Base-by-base conservation (phyloP, 2,888 invertebrate genomes). In the Gibbula magus region DNA sequence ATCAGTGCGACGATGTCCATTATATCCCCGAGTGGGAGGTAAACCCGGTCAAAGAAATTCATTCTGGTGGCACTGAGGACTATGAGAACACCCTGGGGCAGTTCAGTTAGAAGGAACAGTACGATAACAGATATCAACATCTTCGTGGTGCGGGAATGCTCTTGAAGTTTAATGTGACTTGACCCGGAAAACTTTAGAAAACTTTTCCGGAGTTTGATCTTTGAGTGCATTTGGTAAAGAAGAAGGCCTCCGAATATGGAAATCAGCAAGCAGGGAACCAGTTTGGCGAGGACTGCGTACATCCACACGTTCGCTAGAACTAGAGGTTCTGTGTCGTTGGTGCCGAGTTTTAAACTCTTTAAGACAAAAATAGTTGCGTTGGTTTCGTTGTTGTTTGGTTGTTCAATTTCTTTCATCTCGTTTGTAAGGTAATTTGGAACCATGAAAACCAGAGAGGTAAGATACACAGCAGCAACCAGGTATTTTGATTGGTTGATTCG, bases 1-100 rank as follows among this genome's bases (percentile, higher is more conserved):
- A 97, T 94, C 79, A 98, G 94, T 0, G 98, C 98, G 88, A 98
- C 92, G 81, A 97, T 95, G 93, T 98, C 98, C 96, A 98, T 97
- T 78, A 97, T 92, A 91, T 98, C 97, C 7, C 93, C 94, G 18
- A 94, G 88, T 4, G 92, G 93, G 66, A 89, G 85, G 93, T 98
- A 98, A 53, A 93, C 91, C 18, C 88, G 86, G n/a, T 90, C 88
- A 84, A 93, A 92, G 93, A 98, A 96, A 91, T 95, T 95, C 16
- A 96, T 84, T 13, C 87, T 96, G 76, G 96, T 94, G 16, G 95
- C 93, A 82, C 96, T 96, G 53, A 97, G 94, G n/a, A 98, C 94
- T 0, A 96, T 97, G 82, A 94, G 90, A 10, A 94, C 86, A 2
- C 93, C 97, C 91, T 97, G 97, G 0, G 98, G 98, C 83, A 98